phyloP scores from a whole-genome alignment of 2,888 invertebrate genomes.

The Trilocha varians region DNA sequence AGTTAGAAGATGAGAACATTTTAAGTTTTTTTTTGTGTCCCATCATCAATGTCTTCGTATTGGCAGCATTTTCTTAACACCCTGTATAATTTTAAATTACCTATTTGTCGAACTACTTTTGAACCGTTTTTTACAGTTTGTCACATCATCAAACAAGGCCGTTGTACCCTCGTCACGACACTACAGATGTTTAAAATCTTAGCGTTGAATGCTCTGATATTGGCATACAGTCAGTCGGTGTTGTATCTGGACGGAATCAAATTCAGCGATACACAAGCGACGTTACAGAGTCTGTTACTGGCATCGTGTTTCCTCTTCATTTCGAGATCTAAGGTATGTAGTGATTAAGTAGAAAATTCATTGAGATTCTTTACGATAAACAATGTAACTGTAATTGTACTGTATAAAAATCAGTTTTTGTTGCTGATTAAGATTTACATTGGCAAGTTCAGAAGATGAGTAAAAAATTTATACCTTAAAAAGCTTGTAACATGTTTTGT shows the following conservation, averaged over 20 bases:
- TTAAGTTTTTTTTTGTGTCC: neutral
- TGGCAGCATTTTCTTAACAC: too few species aligned
- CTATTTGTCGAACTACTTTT: too few species aligned
- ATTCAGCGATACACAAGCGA: conserved; percentile 97
- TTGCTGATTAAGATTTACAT: too few species aligned
- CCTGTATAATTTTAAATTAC: too few species aligned
- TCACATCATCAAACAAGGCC: conserved; percentile 99
- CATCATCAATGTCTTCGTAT: neutral
- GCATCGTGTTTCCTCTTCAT: conserved; percentile 99
- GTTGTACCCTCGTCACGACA: conserved; percentile 98
- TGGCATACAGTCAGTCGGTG: conserved; percentile 99
- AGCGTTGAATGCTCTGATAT: conserved; percentile 96
- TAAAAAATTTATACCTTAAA: too few species aligned
- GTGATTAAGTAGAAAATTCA: too few species aligned
- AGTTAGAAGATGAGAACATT: too few species aligned
- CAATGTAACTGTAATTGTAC: too few species aligned
- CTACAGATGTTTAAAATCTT: conserved; percentile 99
- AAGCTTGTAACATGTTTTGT: too few species aligned
- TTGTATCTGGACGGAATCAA: conserved; percentile 98
- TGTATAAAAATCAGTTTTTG: too few species aligned
- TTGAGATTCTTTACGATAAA: too few species aligned
- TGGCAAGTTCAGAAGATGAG: too few species aligned
- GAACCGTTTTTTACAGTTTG: conserved; percentile 89
- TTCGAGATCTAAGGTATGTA: conserved; percentile 91
- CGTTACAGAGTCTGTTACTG: conserved; percentile 94